Conservation (phyloP, 2,113 vertebrate genomes). For the Rhabdomys dilectus region DNA sequence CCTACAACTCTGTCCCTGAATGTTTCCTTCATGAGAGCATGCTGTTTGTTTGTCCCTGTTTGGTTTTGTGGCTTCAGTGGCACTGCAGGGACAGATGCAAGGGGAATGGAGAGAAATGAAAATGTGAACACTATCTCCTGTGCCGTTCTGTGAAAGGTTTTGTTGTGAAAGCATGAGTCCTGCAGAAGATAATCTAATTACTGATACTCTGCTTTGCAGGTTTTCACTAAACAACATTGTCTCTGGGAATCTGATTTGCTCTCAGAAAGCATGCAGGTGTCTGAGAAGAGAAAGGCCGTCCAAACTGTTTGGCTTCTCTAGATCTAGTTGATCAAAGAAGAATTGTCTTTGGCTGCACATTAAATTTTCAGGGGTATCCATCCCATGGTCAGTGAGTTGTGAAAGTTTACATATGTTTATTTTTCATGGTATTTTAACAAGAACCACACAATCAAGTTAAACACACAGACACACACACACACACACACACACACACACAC, state of each 20-base stretch:
- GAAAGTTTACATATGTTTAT: neutral
- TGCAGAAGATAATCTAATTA: neutral
- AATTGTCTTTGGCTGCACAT: neutral
- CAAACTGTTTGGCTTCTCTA: neutral
- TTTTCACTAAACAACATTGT: neutral
- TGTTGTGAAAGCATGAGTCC: neutral
- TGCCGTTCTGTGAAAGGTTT: neutral
- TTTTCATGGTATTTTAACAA: neutral
- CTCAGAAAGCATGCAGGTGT: neutral
- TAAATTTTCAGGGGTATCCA: neutral
- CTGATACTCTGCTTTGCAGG: neutral
- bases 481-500: too few species aligned
- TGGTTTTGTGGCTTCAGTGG: neutral
- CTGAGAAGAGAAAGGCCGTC: neutral
- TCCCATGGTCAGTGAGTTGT: neutral
- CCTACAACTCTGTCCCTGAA: neutral
- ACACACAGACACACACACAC: neutral
- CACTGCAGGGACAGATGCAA: neutral
- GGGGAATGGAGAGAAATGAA: neutral
- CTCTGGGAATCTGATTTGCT: neutral
- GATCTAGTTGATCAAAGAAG: neutral
- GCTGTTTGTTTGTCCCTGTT: neutral
- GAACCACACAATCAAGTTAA: neutral
- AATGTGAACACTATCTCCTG: neutral
- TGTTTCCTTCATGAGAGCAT: neutral